Evolutionary conservation across 2,888 invertebrate genomes (phyloP), one percentile per base, ranked within the genome.

Genomic region (Agonopterix heracliana): DNA sequence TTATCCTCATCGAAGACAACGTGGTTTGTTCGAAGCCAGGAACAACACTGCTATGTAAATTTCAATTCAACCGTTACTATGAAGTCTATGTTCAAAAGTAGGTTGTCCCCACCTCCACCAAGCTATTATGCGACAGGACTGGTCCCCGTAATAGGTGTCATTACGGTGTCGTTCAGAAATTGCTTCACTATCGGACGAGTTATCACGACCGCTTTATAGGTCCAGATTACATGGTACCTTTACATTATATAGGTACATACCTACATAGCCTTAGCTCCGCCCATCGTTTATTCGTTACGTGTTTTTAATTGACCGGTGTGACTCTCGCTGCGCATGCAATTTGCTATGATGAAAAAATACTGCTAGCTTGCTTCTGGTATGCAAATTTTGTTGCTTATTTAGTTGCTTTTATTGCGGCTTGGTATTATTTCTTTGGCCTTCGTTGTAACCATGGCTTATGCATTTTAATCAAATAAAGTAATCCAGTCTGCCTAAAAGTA

Each of bases 111-210:
- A 14, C 12, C 45, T 12, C 40, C 40, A 13, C 45, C 9, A 26
- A 40, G 45, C 40, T 46, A 46, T 46, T 46, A 46, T 14, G 45
- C 38, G 47, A 36, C 47, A 26, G 36, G 41, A 35, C 34, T 44
- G 43, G 11, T 38, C 70, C 63, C 62, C 64, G 68, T 87, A 88
- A 88, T 88, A 83, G 84, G 76, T 88, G 85, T 88, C 87, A 88
- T 88, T 88, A 88, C 71, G 68, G 74, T 78, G 83, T 81, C 83
- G 84, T 78, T 75, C 81, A 79, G 85, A 86, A 88, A 88, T 88
- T 87, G 85, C 84, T 81, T 74, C 66, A 79, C 83, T 87, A 87
- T 87, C 87, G 82, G 78, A 78, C 64, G 79, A 81, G 78, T 76
- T 84, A 88, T 86, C 87, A 81, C 68, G 75, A 63, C 52, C 60